Base-by-base conservation (phyloP, 2,888 invertebrate genomes). In the Chrysolina haemoptera region DNA sequence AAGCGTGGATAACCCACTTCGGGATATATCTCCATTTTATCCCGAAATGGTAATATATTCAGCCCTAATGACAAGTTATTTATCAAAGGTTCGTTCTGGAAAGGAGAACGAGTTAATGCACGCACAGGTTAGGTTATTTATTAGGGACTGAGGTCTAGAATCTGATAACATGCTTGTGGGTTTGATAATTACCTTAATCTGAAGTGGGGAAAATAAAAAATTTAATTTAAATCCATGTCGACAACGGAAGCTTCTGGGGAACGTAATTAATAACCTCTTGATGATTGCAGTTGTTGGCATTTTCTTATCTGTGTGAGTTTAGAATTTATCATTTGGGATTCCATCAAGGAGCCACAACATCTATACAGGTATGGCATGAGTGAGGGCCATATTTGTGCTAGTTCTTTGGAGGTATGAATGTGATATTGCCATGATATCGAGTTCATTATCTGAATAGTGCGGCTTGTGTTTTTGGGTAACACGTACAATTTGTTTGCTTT, bases 41-140 rank as follows among this genome's bases (percentile, higher is more conserved):
- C 72, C 74, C 77, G 79, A 78, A 81, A 77, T 74, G 81, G 79
- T 81, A 80, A 82, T 81, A 80, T 80, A 82, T 82, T 81, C 77
- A 68, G 67, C 68, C 73, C 75, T 79, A 83, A 82, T 80, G 81
- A 83, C 82, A 82, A 78, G 78, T 79, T 81, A 82, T 83, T 84
- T 82, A 84, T 84, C 83, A 82, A 77, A 67, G 76, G 72, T 73
- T 78, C 78, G 76, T 78, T 78, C 78, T 75, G 74, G 74, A 70
- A 74, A 76, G 75, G 70, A 71, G 71, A 55, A 66, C 41, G 50
- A 50, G 68, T 65, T 40, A 48, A 68, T 68, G 48, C 74, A 73
- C 77, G 75, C 77, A 59, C 35, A 75, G 71, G 43, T 46, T 70
- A 62, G 64, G 67, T 77, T 74, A 76, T 74, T 78, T 76, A 78